Evolutionary conservation across 2,797 vertebrate genomes (phyloP), one percentile per base, ranked within the genome.

Genomic region (Pseudomugil gertrudae): DNA sequence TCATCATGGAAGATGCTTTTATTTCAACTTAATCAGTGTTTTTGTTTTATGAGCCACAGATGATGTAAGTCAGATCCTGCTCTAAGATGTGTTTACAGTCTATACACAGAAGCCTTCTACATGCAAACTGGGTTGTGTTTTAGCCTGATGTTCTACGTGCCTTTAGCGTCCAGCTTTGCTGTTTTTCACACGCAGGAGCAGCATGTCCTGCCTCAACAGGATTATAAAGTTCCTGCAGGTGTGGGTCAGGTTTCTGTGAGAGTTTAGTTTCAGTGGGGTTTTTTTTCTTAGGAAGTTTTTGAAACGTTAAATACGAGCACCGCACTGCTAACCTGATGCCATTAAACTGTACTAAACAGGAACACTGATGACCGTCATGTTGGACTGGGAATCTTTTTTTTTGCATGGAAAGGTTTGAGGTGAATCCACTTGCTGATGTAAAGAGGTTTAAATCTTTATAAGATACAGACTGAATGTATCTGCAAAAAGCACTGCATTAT

Each of bases 401-500:
- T 40, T n/a, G 47, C 40, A 30, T 24, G 13, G 35, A 24, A 24
- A 24, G 21, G n/a, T 8, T 24, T 19, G 7, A 23, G 63, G 65
- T 5, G 9, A 21, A 59, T 40, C 17, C 14, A 11, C 36, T 13
- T 47, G 27, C n/a, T 65, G 45, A 38, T 54, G 15, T 7, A 47
- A 29, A 36, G 57, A 23, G 27, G 61, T 56, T 45, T 6, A 30
- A 32, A 29, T 73, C 40, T 81, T 59, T 67, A 32, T 68, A 24
- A 36, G 59, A 66, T 52, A 19, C 50, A 54, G n/a, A 53, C 62
- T 75, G 83, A 85, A 83, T 86, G 77, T 80, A 64, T 55, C 40
- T 24, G 29, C 40, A 67, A 47, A 76, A 10, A 75, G 75, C 51
- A 59, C 63, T 47, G 68, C 73, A 48, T 65, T 36, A 5, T 60